These are phyloP conservation scores for Otus sunia DNA, from an alignment of 2,113 vertebrate species.

Conservation along the genomic window DNA sequence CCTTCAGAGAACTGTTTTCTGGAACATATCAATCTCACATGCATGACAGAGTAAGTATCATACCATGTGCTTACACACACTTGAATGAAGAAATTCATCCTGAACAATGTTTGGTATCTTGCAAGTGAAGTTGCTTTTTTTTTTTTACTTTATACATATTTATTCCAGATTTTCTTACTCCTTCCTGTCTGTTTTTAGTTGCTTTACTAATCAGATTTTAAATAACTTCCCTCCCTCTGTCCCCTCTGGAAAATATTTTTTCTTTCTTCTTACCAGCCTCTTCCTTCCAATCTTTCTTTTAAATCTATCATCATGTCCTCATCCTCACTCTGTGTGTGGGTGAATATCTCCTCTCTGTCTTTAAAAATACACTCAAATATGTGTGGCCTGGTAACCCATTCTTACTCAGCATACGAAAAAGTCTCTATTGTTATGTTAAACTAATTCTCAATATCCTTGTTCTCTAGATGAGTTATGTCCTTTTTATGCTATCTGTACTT, in stretches of 20 bases:
- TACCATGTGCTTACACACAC: background rate
- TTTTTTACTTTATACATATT: background rate
- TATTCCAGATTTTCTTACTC: background rate
- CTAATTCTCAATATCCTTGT: background rate
- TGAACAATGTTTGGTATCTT: background rate
- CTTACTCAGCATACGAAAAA: background rate
- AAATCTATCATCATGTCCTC: background rate
- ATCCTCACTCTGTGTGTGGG: background rate
- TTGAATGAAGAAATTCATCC: background rate
- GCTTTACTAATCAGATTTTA: background rate
- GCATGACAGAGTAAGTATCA: background rate
- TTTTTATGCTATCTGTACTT: background rate
- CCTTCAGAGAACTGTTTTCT: background rate
- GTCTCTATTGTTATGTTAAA: background rate
- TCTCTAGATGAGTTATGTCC: background rate
- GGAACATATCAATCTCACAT: background rate
- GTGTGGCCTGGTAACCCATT: background rate
- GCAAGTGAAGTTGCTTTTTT: background rate
- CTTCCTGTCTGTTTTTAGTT: background rate
- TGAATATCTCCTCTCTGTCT: background rate
- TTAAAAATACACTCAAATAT: background rate
- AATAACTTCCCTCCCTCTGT: fast-evolving
- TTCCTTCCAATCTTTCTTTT: background rate
- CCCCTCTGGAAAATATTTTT: fast-evolving
- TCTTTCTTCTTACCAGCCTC: background rate